A percentile compares a stretch with the other conserved stretches of the same genome.
These are phyloP conservation scores for Microcebus griseorufus DNA, from an alignment of 2,113 vertebrate genomes.

Conservation along the genomic window DNA sequence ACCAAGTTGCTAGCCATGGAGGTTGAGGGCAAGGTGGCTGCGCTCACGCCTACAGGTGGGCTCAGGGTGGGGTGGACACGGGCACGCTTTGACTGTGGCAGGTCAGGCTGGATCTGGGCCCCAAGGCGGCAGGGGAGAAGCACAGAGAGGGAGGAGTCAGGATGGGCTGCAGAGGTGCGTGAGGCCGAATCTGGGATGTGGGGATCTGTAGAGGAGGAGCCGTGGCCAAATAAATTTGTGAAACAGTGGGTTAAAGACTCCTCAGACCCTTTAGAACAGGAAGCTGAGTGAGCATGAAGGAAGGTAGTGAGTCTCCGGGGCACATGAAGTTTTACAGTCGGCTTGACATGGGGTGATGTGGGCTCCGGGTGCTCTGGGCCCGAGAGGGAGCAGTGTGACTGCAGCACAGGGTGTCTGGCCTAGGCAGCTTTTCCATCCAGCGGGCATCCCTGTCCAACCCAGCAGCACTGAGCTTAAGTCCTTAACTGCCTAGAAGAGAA, in stretches of 20 bases:
- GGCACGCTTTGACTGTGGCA: background rate
- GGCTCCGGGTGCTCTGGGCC: background rate
- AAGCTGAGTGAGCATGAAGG: background rate
- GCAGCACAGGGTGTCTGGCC: background rate
- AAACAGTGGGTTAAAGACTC: background rate
- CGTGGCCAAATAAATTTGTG: background rate
- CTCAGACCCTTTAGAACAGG: background rate
- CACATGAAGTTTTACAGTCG: background rate
- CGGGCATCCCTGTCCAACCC: background rate
- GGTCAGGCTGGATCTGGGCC: background rate
- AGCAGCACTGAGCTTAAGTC: background rate
- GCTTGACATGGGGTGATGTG: background rate
- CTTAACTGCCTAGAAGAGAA: background rate
- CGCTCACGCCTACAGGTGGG: background rate
- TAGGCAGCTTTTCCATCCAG: background rate
- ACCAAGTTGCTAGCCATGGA: too few species aligned
- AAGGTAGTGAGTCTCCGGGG: background rate
- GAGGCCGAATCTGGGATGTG: background rate
- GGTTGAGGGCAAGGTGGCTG: background rate
- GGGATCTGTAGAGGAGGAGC: background rate
- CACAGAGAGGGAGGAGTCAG: background rate
- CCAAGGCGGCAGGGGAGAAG: background rate
- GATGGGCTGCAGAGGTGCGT: background rate
- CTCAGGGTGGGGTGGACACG: background rate
- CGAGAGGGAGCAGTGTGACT: background rate